These are phyloP conservation scores for Tubulanus polymorphus DNA, from an alignment of 2,888 invertebrate genomes.

Conservation along the genomic window DNA sequence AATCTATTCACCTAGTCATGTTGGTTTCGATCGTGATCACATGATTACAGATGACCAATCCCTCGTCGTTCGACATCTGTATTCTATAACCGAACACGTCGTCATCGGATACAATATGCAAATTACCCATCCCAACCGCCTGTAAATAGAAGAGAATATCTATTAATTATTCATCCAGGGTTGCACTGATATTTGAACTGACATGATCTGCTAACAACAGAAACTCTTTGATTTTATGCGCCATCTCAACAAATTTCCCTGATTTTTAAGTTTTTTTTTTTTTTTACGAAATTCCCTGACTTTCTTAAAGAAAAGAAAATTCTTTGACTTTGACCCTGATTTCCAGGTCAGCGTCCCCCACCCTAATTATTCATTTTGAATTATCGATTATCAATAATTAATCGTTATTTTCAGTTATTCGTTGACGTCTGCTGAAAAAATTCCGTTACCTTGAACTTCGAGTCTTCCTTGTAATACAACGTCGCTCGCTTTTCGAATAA, in stretches of 20 bases:
- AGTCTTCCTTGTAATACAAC: conserved; percentile 19
- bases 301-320: too few species aligned
- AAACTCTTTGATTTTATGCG: too few species aligned
- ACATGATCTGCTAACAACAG: too few species aligned
- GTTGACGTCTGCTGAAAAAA: too few species aligned
- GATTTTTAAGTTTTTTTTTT: too few species aligned
- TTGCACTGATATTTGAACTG: too few species aligned
- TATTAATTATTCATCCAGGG: not conserved
- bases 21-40: conserved; percentile 29
- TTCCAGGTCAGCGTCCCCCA: too few species aligned
- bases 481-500: conserved; percentile 28
- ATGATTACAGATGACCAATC: conserved; percentile 28
- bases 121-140: conserved; percentile 28
- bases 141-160: conserved; percentile 10
- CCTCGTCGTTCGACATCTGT: conserved; percentile 25
- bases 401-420: too few species aligned
- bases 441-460: conserved; percentile 23
- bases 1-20: conserved; percentile 23
- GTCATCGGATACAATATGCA: conserved; percentile 29
- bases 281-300: too few species aligned
- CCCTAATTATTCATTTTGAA: too few species aligned
- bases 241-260: too few species aligned
- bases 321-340: too few species aligned
- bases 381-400: not conserved
- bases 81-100: conserved; percentile 28